Evolutionary conservation across 1,140 invertebrate species (phyloP).

Genomic region (Habropoda laboriosa): DNA sequence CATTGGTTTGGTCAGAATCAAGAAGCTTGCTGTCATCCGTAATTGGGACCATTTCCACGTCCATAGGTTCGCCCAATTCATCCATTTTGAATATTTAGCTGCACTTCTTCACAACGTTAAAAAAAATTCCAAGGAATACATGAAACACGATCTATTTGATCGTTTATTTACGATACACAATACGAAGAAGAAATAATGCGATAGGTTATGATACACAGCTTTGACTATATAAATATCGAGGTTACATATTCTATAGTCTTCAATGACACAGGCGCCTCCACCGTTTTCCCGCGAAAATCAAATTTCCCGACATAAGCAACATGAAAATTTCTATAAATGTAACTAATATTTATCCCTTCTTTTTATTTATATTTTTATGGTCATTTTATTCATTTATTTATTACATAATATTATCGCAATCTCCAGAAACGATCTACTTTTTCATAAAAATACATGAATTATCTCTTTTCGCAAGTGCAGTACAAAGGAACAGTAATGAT

Average conservation of each 20-base stretch:
- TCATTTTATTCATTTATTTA: background rate
- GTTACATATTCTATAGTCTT: background rate
- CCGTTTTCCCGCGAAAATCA: background rate
- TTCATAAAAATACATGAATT: background rate
- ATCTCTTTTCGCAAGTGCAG: background rate
- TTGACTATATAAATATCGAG: constrained; percentile 27
- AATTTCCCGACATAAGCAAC: background rate
- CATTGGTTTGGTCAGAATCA: constrained; percentile 4
- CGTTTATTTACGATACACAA: constrained; percentile 10
- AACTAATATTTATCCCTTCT: background rate
- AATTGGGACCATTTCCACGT: constrained; percentile 48
- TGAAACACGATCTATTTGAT: background rate
- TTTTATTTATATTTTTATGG: background rate
- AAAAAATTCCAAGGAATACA: background rate
- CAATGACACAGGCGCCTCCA: background rate
- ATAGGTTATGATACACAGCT: constrained; percentile 46
- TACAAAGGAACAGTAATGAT: background rate
- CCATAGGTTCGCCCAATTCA: constrained; percentile 35
- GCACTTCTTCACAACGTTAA: background rate
- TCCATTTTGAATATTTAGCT: constrained; percentile 35
- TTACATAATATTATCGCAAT: background rate
- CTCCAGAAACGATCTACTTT: background rate
- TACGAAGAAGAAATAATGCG: constrained; percentile 5
- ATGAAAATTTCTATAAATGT: background rate
- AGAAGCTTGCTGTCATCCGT: constrained; percentile 21